These are phyloP conservation scores for Lutraria rhynchaena DNA, from an alignment of 1,140 invertebrate genomes.

Conservation along the genomic window DNA sequence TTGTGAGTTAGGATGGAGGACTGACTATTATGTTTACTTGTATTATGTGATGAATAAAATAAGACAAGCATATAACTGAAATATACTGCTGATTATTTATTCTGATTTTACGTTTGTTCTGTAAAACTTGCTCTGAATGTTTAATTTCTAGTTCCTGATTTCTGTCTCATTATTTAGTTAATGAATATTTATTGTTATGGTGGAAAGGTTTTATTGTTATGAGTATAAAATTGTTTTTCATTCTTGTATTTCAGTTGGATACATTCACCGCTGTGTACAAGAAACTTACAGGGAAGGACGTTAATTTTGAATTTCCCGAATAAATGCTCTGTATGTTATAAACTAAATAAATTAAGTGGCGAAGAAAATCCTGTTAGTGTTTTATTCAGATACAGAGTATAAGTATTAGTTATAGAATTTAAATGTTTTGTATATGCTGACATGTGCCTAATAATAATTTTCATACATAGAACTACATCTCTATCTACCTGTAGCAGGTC, in stretches of 20 bases:
- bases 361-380: constrained; percentile 9
- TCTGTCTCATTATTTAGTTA: background rate
- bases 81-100: background rate
- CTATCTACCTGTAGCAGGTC: background rate
- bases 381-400: too few relatives aligned
- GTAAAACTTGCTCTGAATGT: too few relatives aligned
- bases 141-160: too few relatives aligned
- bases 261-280: constrained; percentile 99
- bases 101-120: too few relatives aligned
- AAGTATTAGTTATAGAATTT: too few relatives aligned
- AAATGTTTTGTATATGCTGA: too few relatives aligned
- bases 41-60: constrained; percentile 32
- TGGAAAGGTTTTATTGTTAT: too few relatives aligned
- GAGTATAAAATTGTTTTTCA: background rate
- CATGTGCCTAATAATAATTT: too few relatives aligned
- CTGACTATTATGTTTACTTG: too few relatives aligned
- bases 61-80: constrained; percentile 47
- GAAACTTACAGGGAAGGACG: constrained; percentile 98
- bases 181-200: background rate
- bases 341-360: constrained; percentile 49
- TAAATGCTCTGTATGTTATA: constrained; percentile 84
- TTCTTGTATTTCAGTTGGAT: constrained; percentile 90
- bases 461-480: background rate
- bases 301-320: constrained; percentile 99
- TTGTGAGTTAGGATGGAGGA: too few relatives aligned